A percentile compares a stretch with the other conserved stretches of the same genome.
These are phyloP conservation scores for Ophonus ardosiacus DNA, from an alignment of 2,888 invertebrate genomes.

Conservation along the genomic window DNA sequence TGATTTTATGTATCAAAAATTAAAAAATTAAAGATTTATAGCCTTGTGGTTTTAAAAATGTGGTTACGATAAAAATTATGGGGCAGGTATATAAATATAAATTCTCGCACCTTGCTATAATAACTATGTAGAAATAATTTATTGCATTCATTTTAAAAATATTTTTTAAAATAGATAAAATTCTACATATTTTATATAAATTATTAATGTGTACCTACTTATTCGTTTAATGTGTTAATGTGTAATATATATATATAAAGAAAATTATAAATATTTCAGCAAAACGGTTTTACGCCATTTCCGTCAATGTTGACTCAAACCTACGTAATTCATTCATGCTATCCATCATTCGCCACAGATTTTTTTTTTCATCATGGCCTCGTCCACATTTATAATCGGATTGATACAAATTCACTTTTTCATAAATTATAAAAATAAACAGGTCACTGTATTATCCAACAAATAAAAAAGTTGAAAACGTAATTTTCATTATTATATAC, in stretches of 20 bases:
- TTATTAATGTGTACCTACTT: not conserved
- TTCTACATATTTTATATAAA: conserved; percentile 10
- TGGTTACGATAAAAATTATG: conserved; percentile 23
- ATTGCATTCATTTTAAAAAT: conserved; percentile 6
- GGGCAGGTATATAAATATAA: conserved; percentile 17
- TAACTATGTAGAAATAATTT: conserved; percentile 34
- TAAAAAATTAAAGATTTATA: conserved; percentile 37
- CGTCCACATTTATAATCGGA: too few relatives aligned
- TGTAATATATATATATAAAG: not conserved
- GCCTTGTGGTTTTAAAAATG: conserved; percentile 35
- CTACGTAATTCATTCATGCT: too few relatives aligned
- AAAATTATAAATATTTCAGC: not conserved
- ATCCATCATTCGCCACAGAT: too few relatives aligned
- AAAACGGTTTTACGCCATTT: too few relatives aligned
- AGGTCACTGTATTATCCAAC: too few relatives aligned
- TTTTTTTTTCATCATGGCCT: too few relatives aligned
- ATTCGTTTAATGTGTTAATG: not conserved
- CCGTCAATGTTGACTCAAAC: too few relatives aligned
- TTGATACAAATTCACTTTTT: too few relatives aligned
- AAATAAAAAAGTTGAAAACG: too few relatives aligned
- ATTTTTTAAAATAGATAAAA: not conserved
- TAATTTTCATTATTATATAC: too few relatives aligned
- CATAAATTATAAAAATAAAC: too few relatives aligned
- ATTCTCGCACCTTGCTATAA: conserved; percentile 34
- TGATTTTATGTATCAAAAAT: not conserved